phyloP scores from a whole-genome alignment of 2,113 vertebrate genomes.

The Micromys minutus region DNA sequence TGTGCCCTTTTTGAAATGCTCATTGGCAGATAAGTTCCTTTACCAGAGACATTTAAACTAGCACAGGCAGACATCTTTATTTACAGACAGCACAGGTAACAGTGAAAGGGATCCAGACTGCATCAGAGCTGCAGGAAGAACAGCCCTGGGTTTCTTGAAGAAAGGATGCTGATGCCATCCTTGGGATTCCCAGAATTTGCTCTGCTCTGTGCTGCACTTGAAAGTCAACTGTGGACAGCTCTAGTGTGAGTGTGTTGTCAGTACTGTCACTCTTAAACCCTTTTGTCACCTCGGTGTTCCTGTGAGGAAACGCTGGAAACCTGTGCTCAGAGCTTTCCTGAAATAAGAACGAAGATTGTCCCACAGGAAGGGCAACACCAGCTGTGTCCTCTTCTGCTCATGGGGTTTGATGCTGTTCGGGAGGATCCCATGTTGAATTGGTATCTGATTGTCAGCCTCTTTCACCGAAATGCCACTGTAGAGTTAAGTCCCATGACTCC shows the following conservation, averaged over 20 bases:
- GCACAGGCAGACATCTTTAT: not conserved
- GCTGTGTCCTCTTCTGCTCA: not conserved
- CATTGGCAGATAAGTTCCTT: not conserved
- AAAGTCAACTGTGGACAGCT: not conserved
- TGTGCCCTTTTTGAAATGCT: not conserved
- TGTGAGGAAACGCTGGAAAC: not conserved
- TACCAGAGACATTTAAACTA: not conserved
- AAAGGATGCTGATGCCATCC: not conserved
- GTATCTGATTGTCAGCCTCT: not conserved
- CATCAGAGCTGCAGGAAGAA: not conserved
- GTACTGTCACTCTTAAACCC: slow-evolving; percentile 35
- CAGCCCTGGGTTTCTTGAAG: not conserved
- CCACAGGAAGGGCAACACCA: not conserved
- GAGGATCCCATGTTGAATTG: not conserved
- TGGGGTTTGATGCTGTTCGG: not conserved
- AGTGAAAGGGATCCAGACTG: not conserved
- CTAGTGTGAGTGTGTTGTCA: not conserved
- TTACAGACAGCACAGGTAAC: not conserved
- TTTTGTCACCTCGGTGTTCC: slow-evolving; percentile 25
- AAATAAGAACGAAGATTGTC: not conserved
- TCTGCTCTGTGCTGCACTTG: not conserved
- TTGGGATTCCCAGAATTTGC: not conserved
- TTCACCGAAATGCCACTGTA: not conserved
- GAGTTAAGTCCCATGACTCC: not conserved
- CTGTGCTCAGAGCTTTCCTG: not conserved